Base-by-base conservation (phyloP, 2,797 vertebrate genomes). In the Megaceryle alcyon region DNA sequence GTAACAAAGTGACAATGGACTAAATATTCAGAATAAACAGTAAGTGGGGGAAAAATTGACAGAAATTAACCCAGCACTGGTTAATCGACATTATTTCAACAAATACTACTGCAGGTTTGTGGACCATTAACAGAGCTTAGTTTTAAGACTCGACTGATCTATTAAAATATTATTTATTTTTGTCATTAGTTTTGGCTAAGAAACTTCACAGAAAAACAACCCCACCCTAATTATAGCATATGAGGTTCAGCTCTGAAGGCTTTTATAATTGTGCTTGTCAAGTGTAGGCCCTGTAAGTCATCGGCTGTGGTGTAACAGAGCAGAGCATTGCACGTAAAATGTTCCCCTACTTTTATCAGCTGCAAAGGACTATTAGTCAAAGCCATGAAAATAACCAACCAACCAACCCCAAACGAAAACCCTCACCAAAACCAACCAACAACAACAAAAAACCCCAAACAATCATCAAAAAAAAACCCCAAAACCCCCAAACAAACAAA, bases 271-370 rank as follows among this genome's bases (percentile, higher is more conserved):
- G 14, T 6, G 8, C 25, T 25, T 31, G 28, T 39, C 46, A 35
- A 14, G 23, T 0, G 0, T 4, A 39, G 22, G 22, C 54, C 61
- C 53, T 2, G 0, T 23, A 63, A 70, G 33, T 15, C 39, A 21
- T 3, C 7, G 22, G 65, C 65, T 29, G 31, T 9, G 53, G 48
- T 21, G 21, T 28, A 60, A 57, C 20, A 70, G 29, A 48, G 19
- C 26, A 73, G 10, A 76, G 20, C 16, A 17, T 2, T 23, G 65
- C 29, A 22, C n/a, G 5, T 8, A 54, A 48, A 79, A 53, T 1
- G 2, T 72, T 76, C 54, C 37, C 4, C 54, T 33, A 7, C 20
- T 86, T 71, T 48, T 39, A 65, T n/a, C 63, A 77, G 43, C 43
- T 77, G 18, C 18, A 22, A 66, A 23, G 29, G 10, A 65, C 11